Conservation (phyloP, 2,888 invertebrate genomes). For the Lasioglossum lativentre region DNA sequence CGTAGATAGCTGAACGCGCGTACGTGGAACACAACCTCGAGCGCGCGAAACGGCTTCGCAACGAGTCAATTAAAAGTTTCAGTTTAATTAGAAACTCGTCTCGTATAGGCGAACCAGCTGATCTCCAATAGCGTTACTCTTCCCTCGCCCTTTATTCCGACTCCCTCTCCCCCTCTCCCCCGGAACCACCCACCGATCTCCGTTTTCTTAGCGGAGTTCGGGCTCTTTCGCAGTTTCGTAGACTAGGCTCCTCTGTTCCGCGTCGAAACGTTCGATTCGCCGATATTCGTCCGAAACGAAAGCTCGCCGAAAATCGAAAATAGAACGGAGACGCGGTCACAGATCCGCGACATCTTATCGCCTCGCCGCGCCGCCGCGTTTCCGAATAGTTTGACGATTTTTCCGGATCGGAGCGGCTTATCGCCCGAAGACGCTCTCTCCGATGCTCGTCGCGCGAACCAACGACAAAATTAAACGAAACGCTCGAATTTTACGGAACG, state of each 20-base stretch:
- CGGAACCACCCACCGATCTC: neutral
- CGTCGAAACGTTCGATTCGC: conserved; percentile 56
- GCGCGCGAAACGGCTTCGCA: conserved; percentile 78
- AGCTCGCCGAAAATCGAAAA: conserved; percentile 24
- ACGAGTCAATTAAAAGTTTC: conserved; percentile 84
- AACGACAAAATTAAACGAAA: conserved; percentile 24
- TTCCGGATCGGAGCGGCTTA: neutral
- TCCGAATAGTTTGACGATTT: conserved; percentile 22
- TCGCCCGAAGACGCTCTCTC: conserved; percentile 1
- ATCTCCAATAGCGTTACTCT: conserved; percentile 43
- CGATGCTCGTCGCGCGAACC: conserved; percentile 16
- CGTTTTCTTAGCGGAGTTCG: conserved; percentile 31
- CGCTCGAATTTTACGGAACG: neutral
- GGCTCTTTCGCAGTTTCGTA: conserved; percentile 58
- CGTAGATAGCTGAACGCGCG: conserved; percentile 41
- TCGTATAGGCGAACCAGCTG: conserved; percentile 53
- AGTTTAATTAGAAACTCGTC: conserved; percentile 84
- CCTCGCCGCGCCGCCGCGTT: too few species aligned
- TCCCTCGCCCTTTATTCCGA: conserved; percentile 12
- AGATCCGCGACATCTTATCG: conserved; percentile 27
- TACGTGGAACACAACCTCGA: conserved; percentile 72
- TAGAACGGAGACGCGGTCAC: conserved; percentile 25
- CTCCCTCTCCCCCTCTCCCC: neutral
- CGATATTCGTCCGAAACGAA: conserved; percentile 29
- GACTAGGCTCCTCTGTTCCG: conserved; percentile 60